phyloP scores from a whole-genome alignment of 2,113 vertebrate species.

The Corythornis madagascariensis region DNA sequence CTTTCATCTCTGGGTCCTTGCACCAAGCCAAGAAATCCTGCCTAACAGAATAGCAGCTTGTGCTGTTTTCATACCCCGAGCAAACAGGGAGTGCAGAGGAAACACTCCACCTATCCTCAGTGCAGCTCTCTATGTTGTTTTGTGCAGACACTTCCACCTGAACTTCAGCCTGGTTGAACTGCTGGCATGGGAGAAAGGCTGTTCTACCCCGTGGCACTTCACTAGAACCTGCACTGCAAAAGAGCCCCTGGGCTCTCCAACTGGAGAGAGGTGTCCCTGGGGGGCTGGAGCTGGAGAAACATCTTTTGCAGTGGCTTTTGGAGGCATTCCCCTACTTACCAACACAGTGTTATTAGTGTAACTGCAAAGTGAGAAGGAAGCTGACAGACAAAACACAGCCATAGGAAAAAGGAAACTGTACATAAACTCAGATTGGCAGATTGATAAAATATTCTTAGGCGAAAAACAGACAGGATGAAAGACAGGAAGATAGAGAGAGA shows the following conservation, averaged over 20 bases:
- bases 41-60: not conserved
- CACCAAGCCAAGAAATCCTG: not conserved
- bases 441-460: slow-evolving; percentile 1
- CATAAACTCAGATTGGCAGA: not conserved
- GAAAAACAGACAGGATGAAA: slow-evolving; percentile 12
- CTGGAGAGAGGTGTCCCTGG: not conserved
- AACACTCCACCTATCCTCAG: not conserved
- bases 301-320: not conserved
- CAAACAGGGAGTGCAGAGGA: accelerated
- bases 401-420: not conserved
- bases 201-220: not conserved
- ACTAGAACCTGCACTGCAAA: not conserved
- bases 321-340: not conserved
- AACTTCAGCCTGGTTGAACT: not conserved
- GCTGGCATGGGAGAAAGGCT: not conserved
- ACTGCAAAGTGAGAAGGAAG: not conserved
- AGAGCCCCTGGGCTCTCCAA: not conserved
- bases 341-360: not conserved
- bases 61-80: not conserved
- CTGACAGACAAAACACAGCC: not conserved
- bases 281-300: not conserved
- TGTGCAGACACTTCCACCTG: not conserved
- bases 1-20: not conserved
- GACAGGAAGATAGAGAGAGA: not conserved
- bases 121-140: not conserved